phyloP scores from a whole-genome alignment of 1,140 invertebrate species.

The Eulimnadia texana region DNA sequence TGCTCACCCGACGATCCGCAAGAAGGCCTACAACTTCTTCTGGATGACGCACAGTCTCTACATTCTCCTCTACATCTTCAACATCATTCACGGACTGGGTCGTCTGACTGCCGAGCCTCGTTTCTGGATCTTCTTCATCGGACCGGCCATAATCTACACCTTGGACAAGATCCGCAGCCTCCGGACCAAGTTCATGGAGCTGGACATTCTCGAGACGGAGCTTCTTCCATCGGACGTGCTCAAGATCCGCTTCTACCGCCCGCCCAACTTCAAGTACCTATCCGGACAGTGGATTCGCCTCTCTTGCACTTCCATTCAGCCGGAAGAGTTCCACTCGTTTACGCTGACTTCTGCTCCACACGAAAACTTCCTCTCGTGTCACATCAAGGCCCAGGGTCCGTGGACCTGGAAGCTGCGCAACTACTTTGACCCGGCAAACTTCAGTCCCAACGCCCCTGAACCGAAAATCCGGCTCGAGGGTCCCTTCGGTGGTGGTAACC shows the following conservation, averaged over 20 bases:
- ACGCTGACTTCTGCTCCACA: slow-evolving; percentile 96
- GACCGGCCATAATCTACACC: slow-evolving; percentile 54
- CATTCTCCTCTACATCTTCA: slow-evolving; percentile 74
- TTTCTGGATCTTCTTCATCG: slow-evolving; percentile 94
- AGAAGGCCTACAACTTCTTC: slow-evolving; percentile 91
- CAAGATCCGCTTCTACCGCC: slow-evolving; percentile 82
- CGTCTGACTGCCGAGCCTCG: slow-evolving; percentile 77
- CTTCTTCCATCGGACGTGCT: slow-evolving; percentile 89
- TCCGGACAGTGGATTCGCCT: slow-evolving; percentile 78
- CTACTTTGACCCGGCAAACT: slow-evolving; percentile 90
- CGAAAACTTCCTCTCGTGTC: slow-evolving; percentile 90
- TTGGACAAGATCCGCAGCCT: slow-evolving; percentile 84
- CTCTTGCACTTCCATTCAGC: slow-evolving; percentile 79
- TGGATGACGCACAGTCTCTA: slow-evolving; percentile 95
- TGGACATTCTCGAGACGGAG: slow-evolving; percentile 91
- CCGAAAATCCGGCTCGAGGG: slow-evolving; percentile 86
- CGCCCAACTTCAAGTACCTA: slow-evolving; percentile 90
- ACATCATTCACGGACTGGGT: slow-evolving; percentile 85
- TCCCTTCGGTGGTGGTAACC: slow-evolving; percentile 96
- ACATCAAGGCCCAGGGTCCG: slow-evolving; percentile 95
- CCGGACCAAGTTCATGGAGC: slow-evolving; percentile 78
- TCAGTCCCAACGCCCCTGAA: slow-evolving; percentile 65
- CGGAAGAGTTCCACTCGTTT: slow-evolving; percentile 93
- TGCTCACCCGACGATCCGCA: slow-evolving; percentile 83
- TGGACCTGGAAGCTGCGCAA: slow-evolving; percentile 98